These are phyloP conservation scores for Sepioteuthis lessoniana DNA, from an alignment of 2,888 invertebrate species.

Conservation along the genomic window DNA sequence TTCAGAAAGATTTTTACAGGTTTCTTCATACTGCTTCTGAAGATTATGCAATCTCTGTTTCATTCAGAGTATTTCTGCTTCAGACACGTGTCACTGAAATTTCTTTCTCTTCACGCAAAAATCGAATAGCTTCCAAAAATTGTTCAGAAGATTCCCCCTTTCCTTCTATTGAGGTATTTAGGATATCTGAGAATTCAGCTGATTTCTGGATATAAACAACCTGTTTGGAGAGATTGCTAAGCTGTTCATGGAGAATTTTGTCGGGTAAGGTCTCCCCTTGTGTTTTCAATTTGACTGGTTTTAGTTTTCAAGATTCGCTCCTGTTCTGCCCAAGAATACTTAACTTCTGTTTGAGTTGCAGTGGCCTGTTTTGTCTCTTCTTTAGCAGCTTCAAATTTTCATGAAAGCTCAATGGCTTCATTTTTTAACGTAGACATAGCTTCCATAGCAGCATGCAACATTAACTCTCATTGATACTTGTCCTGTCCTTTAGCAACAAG, in stretches of 20 bases:
- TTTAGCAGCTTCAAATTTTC: constrained; percentile 81
- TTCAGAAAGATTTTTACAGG: constrained; percentile 71
- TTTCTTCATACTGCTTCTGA: constrained; percentile 67
- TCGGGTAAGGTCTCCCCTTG: constrained; percentile 84
- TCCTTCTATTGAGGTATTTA: constrained; percentile 60
- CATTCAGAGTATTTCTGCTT: constrained; percentile 87
- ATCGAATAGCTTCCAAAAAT: constrained; percentile 88
- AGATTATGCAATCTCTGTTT: constrained; percentile 78
- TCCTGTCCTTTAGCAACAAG: constrained; percentile 74
- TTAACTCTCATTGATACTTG: constrained; percentile 77
- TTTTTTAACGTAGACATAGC: constrained; percentile 70
- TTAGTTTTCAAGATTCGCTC: constrained; percentile 81
- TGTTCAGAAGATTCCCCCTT: constrained; percentile 82
- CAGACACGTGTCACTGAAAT: constrained; percentile 86
- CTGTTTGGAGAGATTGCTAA: constrained; percentile 74
- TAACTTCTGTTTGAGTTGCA: constrained; percentile 78
- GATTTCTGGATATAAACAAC: constrained; percentile 56
- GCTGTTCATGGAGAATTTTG: constrained; percentile 92
- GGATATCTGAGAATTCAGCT: constrained; percentile 49
- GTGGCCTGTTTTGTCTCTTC: constrained; percentile 75
- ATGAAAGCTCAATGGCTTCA: constrained; percentile 80
- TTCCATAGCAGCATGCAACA: constrained; percentile 76
- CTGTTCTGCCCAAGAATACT: constrained; percentile 81
- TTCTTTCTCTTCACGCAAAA: constrained; percentile 91
- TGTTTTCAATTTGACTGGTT: constrained; percentile 81